Evolutionary conservation across 2,113 vertebrate genomes (phyloP).

Genomic region (Cynocephalus volans): DNA sequence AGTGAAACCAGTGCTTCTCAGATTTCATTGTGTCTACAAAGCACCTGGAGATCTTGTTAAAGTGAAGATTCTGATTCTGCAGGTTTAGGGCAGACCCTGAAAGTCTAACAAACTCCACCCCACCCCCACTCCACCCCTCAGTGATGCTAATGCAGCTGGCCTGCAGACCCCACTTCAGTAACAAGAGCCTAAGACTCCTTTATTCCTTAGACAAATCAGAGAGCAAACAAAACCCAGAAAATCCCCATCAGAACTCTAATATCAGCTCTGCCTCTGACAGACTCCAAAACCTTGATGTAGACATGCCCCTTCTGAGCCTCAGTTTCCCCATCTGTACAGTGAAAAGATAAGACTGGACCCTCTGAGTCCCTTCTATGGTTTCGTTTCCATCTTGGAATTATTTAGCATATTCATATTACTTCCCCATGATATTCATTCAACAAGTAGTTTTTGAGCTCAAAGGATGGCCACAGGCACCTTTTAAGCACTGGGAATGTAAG

Average conservation of each 20-base stretch:
- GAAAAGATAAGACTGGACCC: not conserved
- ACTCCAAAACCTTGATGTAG: not conserved
- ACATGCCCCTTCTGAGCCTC: not conserved
- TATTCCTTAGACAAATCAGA: not conserved
- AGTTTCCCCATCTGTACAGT: not conserved
- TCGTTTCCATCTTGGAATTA: not conserved
- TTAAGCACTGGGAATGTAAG: not conserved
- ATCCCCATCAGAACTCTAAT: not conserved
- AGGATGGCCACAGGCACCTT: not conserved
- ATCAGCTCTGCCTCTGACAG: not conserved
- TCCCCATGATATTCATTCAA: not conserved
- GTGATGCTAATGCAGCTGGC: not conserved
- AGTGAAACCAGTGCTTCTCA: not conserved
- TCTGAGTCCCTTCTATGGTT: not conserved
- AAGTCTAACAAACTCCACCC: not conserved
- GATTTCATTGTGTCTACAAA: not conserved
- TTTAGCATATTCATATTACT: not conserved
- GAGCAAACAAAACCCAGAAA: not conserved
- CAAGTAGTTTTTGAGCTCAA: not conserved
- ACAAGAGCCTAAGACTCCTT: not conserved
- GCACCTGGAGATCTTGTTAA: not conserved
- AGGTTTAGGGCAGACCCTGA: not conserved
- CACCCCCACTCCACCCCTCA: no score
- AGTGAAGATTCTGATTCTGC: not conserved
- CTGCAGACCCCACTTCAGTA: not conserved